Conservation (phyloP, 1,140 invertebrate genomes). For the Luehdorfia chinensis region DNA sequence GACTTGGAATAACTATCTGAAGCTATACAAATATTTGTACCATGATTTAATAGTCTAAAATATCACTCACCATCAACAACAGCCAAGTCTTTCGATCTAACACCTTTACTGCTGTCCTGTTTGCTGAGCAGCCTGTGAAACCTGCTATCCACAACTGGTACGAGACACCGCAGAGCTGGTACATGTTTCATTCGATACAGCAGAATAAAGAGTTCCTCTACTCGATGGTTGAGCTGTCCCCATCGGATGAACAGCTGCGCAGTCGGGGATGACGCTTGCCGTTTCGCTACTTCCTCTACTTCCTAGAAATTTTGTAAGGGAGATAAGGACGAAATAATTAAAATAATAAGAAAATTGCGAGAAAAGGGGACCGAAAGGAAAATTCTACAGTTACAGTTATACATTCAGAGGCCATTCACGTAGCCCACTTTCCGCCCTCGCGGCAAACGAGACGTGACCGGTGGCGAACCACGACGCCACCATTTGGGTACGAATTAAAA, state of each 20-base stretch:
- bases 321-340: conserved; percentile 6
- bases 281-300: conserved; percentile 65
- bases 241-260: conserved; percentile 86
- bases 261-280: conserved; percentile 82
- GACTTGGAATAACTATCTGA: too few relatives aligned
- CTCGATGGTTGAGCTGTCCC: conserved; percentile 88
- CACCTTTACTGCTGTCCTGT: conserved; percentile 31
- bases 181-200: conserved; percentile 85
- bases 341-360: too few relatives aligned
- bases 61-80: conserved; percentile 23
- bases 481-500: too few relatives aligned
- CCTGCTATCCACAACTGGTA: conserved; percentile 49
- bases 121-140: conserved; percentile 51
- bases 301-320: conserved; percentile 35
- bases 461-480: too few relatives aligned
- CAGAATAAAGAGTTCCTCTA: conserved; percentile 86
- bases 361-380: too few relatives aligned
- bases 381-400: too few relatives aligned
- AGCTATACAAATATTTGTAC: too few relatives aligned
- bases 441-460: too few relatives aligned
- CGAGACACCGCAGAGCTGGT: conserved; percentile 82
- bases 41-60: too few relatives aligned
- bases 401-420: too few relatives aligned
- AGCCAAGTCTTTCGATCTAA: conserved; percentile 32
- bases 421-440: too few relatives aligned